A percentile compares a stretch with the other conserved stretches of the same genome.
Conservation (phyloP, 2,888 invertebrate species). For the Acrobasis suavella region DNA sequence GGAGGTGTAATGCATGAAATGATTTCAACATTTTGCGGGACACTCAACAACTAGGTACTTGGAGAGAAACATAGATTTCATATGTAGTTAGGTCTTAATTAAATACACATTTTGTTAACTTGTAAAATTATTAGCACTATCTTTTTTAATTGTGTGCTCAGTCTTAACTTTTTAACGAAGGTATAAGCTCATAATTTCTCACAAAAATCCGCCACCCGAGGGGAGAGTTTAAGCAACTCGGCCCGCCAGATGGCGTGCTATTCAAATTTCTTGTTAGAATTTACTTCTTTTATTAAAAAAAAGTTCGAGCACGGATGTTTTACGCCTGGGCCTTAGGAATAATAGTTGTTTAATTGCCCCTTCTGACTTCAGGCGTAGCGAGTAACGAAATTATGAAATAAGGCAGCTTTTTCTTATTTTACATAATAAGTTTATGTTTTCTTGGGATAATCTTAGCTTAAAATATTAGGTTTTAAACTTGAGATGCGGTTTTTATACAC, state of each 20-base stretch:
- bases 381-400: neutral
- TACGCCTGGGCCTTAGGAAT: constrained; percentile 19
- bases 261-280: constrained; percentile 40
- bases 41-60: too few relatives aligned
- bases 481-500: too few relatives aligned
- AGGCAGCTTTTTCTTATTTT: neutral
- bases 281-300: constrained; percentile 41
- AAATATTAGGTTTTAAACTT: too few relatives aligned
- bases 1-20: too few relatives aligned
- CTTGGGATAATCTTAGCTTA: too few relatives aligned
- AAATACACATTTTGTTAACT: too few relatives aligned
- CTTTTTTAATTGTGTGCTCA: neutral
- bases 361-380: neutral
- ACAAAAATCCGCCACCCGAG: constrained; percentile 30
- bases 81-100: too few relatives aligned
- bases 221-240: constrained; percentile 35
- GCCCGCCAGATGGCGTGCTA: constrained; percentile 38
- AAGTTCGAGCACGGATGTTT: constrained; percentile 28
- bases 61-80: too few relatives aligned
- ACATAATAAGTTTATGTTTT: too few relatives aligned
- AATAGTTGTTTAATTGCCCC: constrained; percentile 20
- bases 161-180: constrained; percentile 31
- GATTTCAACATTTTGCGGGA: too few relatives aligned
- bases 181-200: constrained; percentile 39
- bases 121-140: too few relatives aligned